phyloP scores from a whole-genome alignment of 1,140 invertebrate species.

The Panagrolaimus sp. region DNA sequence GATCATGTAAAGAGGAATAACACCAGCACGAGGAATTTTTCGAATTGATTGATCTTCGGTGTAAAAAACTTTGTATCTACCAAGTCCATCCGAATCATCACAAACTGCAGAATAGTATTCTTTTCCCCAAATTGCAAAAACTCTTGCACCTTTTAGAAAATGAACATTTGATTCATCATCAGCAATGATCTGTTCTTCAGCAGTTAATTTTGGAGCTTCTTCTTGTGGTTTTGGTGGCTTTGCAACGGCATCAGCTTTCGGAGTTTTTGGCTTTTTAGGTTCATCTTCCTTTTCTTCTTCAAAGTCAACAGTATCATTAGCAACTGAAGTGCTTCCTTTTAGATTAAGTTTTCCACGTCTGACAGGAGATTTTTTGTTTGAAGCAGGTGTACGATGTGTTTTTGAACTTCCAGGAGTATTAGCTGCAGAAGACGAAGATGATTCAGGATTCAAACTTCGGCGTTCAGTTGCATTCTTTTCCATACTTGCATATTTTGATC shows the following conservation, averaged over 20 bases:
- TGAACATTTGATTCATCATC: slow-evolving; percentile 32
- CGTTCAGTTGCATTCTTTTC: slow-evolving; percentile 15
- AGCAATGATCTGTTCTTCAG: slow-evolving; percentile 36
- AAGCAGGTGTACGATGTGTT: slow-evolving; percentile 21
- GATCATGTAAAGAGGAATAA: slow-evolving; percentile 45
- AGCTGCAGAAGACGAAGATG: neutral
- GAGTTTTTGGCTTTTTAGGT: neutral
- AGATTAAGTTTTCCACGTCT: neutral
- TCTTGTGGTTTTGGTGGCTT: slow-evolving; percentile 1
- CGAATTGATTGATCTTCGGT: slow-evolving; percentile 42
- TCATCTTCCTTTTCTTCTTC: neutral
- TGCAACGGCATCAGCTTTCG: neutral
- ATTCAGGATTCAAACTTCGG: neutral
- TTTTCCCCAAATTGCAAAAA: slow-evolving; percentile 47
- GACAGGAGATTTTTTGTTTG: slow-evolving; percentile 7
- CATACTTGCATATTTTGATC: slow-evolving; percentile 1
- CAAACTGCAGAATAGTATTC: slow-evolving; percentile 53
- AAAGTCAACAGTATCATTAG: neutral
- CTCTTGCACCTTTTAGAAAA: slow-evolving; percentile 36
- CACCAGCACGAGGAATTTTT: slow-evolving; percentile 40
- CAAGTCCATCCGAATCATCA: slow-evolving; percentile 49
- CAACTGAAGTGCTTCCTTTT: neutral
- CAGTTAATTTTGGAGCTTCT: slow-evolving; percentile 27
- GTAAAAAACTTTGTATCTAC: slow-evolving; percentile 53
- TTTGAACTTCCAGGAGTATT: slow-evolving; percentile 17